These are phyloP conservation scores for Sycobia sp. DNA, from an alignment of 1,140 invertebrate genomes.

Conservation along the genomic window DNA sequence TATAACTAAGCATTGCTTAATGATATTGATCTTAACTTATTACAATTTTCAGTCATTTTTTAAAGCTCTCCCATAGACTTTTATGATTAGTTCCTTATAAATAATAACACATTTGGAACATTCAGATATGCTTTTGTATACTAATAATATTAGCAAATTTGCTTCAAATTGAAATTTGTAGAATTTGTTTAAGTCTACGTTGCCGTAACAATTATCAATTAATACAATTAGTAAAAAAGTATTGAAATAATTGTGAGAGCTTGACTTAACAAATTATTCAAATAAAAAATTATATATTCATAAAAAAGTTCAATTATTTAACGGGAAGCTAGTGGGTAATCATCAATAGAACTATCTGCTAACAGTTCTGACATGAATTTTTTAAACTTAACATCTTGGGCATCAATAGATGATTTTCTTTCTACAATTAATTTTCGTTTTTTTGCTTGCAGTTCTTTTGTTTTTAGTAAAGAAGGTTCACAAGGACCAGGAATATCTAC, in stretches of 20 bases:
- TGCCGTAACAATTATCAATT: constrained; percentile 1
- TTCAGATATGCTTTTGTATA: constrained; percentile 12
- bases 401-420: constrained; percentile 50
- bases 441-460: constrained; percentile 53
- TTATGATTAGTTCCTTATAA: background rate
- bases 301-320: background rate
- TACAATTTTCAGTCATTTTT: constrained; percentile 22
- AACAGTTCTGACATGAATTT: constrained; percentile 50
- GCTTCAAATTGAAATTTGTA: constrained; percentile 3
- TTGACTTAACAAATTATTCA: constrained; percentile 7
- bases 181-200: constrained; percentile 1
- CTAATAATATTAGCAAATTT: background rate
- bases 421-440: constrained; percentile 59
- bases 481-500: constrained; percentile 45
- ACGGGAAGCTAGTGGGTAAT: background rate
- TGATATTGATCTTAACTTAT: constrained; percentile 16
- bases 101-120: constrained; percentile 13
- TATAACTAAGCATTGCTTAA: constrained; percentile 22
- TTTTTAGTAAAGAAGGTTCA: constrained; percentile 38
- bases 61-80: constrained; percentile 13
- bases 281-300: background rate
- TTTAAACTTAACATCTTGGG: constrained; percentile 57
- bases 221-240: constrained; percentile 5
- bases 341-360: constrained; percentile 22
- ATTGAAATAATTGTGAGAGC: background rate